A percentile compares a stretch with the other conserved stretches of the same genome.
phyloP scores from a whole-genome alignment of 2,888 invertebrate genomes.

The Leptinotarsa rubiginosa region DNA sequence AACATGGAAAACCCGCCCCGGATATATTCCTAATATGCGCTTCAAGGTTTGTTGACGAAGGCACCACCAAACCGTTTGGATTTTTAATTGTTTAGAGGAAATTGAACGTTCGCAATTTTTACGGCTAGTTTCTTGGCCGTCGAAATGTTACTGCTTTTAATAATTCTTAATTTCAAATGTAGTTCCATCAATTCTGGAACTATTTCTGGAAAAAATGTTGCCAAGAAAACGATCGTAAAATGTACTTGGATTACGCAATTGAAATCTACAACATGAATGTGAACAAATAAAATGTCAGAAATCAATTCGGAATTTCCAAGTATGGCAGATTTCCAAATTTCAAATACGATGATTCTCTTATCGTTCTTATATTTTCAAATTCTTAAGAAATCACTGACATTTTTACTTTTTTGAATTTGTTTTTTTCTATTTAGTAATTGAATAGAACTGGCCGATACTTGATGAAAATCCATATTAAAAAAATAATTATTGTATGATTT shows the following conservation, averaged over 20 bases:
- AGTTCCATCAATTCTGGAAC: neutral
- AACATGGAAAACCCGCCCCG: slow-evolving; percentile 88
- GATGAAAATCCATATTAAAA: no score
- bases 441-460: no score
- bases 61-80: neutral
- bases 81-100: neutral
- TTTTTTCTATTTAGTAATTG: no score
- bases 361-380: no score
- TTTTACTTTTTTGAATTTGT: no score
- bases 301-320: neutral
- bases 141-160: neutral
- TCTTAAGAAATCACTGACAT: no score
- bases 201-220: neutral
- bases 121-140: neutral
- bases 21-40: slow-evolving; percentile 80
- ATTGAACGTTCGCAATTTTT: neutral
- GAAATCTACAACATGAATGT: neutral
- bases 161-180: neutral
- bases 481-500: no score
- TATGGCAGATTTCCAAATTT: neutral
- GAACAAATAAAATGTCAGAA: neutral
- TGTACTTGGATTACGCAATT: neutral
- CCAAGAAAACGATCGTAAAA: slow-evolving; percentile 4
- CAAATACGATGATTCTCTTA: neutral
- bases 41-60: slow-evolving; percentile 49